Evolutionary conservation across 1,140 invertebrate species (phyloP).

Genomic region (Drosophila equinoxialis): DNA sequence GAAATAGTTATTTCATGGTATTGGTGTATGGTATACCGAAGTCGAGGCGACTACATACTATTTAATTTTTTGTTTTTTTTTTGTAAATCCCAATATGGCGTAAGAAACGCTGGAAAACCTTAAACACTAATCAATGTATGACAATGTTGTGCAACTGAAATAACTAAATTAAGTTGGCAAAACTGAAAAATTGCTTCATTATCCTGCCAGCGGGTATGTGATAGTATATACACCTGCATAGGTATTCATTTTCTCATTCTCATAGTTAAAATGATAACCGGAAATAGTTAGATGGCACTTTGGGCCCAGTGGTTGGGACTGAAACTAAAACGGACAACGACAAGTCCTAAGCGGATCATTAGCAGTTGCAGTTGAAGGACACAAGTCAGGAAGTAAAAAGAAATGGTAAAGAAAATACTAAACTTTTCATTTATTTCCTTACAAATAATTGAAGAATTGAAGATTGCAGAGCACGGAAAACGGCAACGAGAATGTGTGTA

Average conservation of each 20-base stretch:
- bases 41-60: too few relatives aligned
- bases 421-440: background rate
- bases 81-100: background rate
- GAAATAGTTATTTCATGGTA: too few relatives aligned
- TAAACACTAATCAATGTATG: conserved; percentile 11
- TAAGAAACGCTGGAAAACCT: background rate
- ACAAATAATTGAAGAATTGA: too few relatives aligned
- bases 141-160: conserved; percentile 4
- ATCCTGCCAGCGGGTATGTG: background rate
- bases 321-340: conserved; percentile 2
- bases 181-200: background rate
- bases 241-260: background rate
- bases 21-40: too few relatives aligned
- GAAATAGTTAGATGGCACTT: background rate
- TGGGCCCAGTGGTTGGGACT: background rate
- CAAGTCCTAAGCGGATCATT: conserved; percentile 19
- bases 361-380: background rate
- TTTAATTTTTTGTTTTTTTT: background rate
- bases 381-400: background rate
- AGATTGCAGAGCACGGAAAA: too few relatives aligned
- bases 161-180: conserved; percentile 1
- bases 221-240: background rate
- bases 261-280: background rate
- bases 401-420: background rate
- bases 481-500: too few relatives aligned